phyloP scores from a whole-genome alignment of 2,888 invertebrate species.

The Epistrophella euchroma region DNA sequence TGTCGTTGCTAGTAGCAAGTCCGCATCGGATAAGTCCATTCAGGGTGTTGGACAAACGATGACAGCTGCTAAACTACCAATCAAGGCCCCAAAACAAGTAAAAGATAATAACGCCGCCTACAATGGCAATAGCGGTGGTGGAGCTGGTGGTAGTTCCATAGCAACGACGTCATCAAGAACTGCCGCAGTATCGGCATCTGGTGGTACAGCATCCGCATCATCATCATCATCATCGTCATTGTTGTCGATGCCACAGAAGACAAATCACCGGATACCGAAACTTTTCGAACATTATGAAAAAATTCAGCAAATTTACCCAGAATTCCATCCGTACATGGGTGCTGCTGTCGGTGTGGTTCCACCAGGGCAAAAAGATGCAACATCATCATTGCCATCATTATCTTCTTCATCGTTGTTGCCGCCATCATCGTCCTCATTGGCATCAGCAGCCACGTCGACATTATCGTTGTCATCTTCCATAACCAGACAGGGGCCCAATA shows the following conservation, averaged over 20 bases:
- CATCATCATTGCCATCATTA: slow-evolving; percentile 69
- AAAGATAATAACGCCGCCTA: slow-evolving; percentile 79
- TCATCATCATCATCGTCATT: slow-evolving; percentile 54
- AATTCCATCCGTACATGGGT: slow-evolving; percentile 85
- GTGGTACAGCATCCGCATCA: slow-evolving; percentile 52
- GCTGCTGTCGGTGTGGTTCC: slow-evolving; percentile 53
- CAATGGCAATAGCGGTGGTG: slow-evolving; percentile 37
- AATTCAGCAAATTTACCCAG: slow-evolving; percentile 91
- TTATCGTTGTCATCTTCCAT: slow-evolving; percentile 62
- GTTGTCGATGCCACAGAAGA: slow-evolving; percentile 67
- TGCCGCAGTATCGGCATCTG: slow-evolving; percentile 49
- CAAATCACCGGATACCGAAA: slow-evolving; percentile 87
- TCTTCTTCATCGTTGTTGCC: slow-evolving; percentile 51
- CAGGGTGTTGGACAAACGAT: slow-evolving; percentile 72
- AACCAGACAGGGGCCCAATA: slow-evolving; percentile 66
- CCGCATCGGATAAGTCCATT: slow-evolving; percentile 67
- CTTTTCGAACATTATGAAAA: slow-evolving; percentile 90
- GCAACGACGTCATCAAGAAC: slow-evolving; percentile 48
- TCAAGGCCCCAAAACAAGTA: slow-evolving; percentile 83
- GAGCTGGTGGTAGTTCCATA: slow-evolving; percentile 22
- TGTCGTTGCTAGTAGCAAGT: slow-evolving; percentile 49
- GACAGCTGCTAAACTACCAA: slow-evolving; percentile 79
- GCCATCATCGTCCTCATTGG: slow-evolving; percentile 37
- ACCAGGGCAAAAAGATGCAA: slow-evolving; percentile 65
- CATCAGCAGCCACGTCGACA: slow-evolving; percentile 51